Evolutionary conservation across 2,888 invertebrate genomes (phyloP), one percentile per base, ranked within the genome.

Genomic region (Thymelicus sylvestris): DNA sequence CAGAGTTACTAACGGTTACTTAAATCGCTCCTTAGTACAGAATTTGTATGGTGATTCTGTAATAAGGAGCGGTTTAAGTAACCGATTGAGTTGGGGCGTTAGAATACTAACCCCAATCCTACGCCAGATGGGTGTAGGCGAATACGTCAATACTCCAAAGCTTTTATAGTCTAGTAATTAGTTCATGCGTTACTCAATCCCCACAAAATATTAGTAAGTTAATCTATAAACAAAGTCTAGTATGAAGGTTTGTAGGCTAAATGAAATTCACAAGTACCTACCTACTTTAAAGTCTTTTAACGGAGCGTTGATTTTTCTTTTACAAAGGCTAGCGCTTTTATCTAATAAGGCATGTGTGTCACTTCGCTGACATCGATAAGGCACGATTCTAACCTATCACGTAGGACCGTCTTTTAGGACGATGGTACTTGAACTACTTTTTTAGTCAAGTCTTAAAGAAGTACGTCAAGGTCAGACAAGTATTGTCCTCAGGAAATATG

Each of bases 281-380:
- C 19, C 41, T 60, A 15, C 39, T 31, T 41, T 41, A n/a, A 60
- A 39, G 6, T 19, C 15, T 60, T 60, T 60, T 41, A 60, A 15
- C 60, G 41, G 13, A 60, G 15, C 41, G 13, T 39, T 8, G 41
- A 41, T 15, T 60, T 60, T 41, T 59, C 41, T 41, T 41, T 41
- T 66, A 66, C 44, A 59, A 47, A 48, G 52, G 65, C 65, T 57
- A 52, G 38, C 66, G 31, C 57, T 13, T 6, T 24, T 41, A 31
- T 57, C 59, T 66, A 66, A 66, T 59, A 57, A 59, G 59, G 24
- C 66, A 48, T 66, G 66, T 66, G 60, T 60, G 55, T 44, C 57
- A 66, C 66, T 66, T 66, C 12, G 41, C 19, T 10, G 38, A 38
- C 47, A n/a, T 66, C 59, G 66, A 66, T 66, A 66, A 59, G 48